Conservation (phyloP, 1,140 invertebrate genomes). For the Mercenaria mercenaria region DNA sequence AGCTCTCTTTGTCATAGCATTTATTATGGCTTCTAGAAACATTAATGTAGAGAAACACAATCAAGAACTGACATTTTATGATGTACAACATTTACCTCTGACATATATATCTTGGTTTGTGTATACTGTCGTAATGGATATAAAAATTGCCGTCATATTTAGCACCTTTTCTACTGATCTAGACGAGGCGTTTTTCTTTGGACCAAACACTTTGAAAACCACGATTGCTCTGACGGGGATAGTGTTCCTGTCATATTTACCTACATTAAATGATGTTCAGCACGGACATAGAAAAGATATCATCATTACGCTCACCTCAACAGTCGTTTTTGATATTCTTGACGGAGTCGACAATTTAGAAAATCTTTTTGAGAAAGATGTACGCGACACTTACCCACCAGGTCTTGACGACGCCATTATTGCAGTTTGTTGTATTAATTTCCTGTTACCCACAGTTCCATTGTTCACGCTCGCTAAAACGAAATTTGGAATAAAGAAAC, state of each 20-base stretch:
- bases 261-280: slow-evolving; percentile 87
- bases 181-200: slow-evolving; percentile 85
- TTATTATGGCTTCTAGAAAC: slow-evolving; percentile 43
- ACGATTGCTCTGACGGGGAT: slow-evolving; percentile 86
- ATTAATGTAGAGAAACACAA: slow-evolving; percentile 29
- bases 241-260: slow-evolving; percentile 88
- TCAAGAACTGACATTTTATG: slow-evolving; percentile 18
- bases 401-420: slow-evolving; percentile 86
- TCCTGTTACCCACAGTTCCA: slow-evolving; percentile 88
- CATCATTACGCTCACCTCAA: slow-evolving; percentile 82
- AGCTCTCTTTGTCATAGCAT: slow-evolving; percentile 45
- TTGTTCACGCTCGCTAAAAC: slow-evolving; percentile 87
- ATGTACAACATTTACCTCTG: slow-evolving; percentile 83
- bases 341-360: slow-evolving; percentile 87
- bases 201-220: slow-evolving; percentile 87
- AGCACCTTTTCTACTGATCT: slow-evolving; percentile 83
- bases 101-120: slow-evolving; percentile 88
- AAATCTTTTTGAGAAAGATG: slow-evolving; percentile 83
- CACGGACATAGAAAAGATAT: slow-evolving; percentile 85
- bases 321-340: slow-evolving; percentile 87
- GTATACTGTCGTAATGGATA: slow-evolving; percentile 86
- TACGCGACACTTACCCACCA: slow-evolving; percentile 80
- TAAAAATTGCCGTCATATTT: slow-evolving; percentile 87
- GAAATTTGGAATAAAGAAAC: slow-evolving; percentile 76
- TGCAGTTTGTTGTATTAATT: slow-evolving; percentile 87